Conservation (phyloP, 2,888 invertebrate genomes). For the Atrina japonica region DNA sequence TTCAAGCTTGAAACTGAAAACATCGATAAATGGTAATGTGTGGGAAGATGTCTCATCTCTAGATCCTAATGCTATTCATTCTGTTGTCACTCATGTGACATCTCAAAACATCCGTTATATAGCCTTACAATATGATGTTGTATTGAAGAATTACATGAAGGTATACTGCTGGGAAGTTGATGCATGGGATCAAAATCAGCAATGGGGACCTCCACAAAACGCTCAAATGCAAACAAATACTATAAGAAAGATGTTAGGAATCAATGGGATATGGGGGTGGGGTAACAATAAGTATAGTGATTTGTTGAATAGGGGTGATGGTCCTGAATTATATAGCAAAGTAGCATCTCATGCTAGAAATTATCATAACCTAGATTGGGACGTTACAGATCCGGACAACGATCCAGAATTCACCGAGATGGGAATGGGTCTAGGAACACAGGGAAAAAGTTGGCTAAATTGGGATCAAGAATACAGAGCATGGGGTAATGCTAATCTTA, state of each 20-base stretch:
- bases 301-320: conserved; percentile 45
- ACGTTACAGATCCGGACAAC: conserved; percentile 59
- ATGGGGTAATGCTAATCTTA: conserved; percentile 57
- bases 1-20: conserved; percentile 36
- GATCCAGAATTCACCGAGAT: conserved; percentile 57
- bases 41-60: conserved; percentile 46
- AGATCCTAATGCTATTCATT: conserved; percentile 54
- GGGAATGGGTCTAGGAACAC: conserved; percentile 61
- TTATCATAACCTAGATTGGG: conserved; percentile 68
- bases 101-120: conserved; percentile 43
- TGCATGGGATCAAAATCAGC: conserved; percentile 54
- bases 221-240: conserved; percentile 48
- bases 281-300: conserved; percentile 55
- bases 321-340: conserved; percentile 55
- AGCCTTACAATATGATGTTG: conserved; percentile 46
- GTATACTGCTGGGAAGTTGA: conserved; percentile 64
- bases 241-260: conserved; percentile 58
- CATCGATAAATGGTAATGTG: conserved; percentile 47
- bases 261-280: conserved; percentile 72
- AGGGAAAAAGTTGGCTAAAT: conserved; percentile 63
- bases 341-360: conserved; percentile 65
- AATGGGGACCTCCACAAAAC: conserved; percentile 49
- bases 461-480: conserved; percentile 66
- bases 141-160: conserved; percentile 47
- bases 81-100: conserved; percentile 48